Percentiles rank a stretch among this genome's conserved stretches.
Evolutionary conservation across 2,888 invertebrate species (phyloP).

Genomic region (Eilema griseolum): DNA sequence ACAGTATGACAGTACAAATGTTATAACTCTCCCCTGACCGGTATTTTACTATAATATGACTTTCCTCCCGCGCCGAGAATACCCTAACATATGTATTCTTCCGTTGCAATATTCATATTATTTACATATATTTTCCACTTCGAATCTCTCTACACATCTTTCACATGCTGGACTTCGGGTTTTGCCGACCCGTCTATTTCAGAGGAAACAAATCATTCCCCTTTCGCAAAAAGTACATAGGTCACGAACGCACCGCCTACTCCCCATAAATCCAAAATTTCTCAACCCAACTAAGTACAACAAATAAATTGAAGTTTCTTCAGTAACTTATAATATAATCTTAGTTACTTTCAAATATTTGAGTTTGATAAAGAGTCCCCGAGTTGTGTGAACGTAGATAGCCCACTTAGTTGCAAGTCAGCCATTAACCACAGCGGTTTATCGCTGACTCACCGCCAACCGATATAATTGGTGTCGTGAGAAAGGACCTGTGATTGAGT

Average conservation of each 20-base stretch:
- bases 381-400: constrained; percentile 38
- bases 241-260: not conserved
- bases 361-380: constrained; percentile 25
- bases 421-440: constrained; percentile 53
- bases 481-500: constrained; percentile 58
- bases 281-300: not conserved
- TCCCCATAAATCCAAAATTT: not conserved
- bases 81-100: not conserved
- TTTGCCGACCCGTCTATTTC: not conserved
- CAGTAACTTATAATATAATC: constrained; percentile 4
- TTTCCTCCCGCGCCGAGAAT: too few relatives aligned
- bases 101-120: not conserved
- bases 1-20: too few relatives aligned
- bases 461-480: constrained; percentile 62
- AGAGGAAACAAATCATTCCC: not conserved
- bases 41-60: not conserved
- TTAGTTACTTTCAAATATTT: constrained; percentile 25
- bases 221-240: not conserved
- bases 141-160: not conserved
- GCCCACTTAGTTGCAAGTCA: constrained; percentile 55
- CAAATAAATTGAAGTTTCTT: not conserved
- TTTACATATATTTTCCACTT: not conserved
- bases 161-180: not conserved
- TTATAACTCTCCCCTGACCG: not conserved
- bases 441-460: constrained; percentile 52